Conservation (phyloP, 2,797 vertebrate species). For the Lepus townsendii region DNA sequence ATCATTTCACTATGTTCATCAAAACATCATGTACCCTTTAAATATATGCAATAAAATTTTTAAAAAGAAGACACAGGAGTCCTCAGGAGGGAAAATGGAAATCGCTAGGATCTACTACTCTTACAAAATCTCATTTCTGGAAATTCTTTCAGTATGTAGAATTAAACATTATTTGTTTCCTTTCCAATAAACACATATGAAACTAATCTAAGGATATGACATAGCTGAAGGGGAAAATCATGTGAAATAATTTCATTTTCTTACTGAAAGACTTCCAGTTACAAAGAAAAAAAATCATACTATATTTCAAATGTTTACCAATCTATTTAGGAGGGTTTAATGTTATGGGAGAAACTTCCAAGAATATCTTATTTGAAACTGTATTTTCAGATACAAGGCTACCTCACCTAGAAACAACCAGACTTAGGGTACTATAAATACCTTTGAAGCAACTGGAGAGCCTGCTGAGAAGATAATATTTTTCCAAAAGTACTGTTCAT, state of each 20-base stretch:
- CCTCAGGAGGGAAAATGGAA: neutral
- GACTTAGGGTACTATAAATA: constrained; percentile 75
- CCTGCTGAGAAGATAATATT: constrained; percentile 90
- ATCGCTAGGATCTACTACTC: neutral
- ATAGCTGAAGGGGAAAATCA: neutral
- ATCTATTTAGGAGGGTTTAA: constrained; percentile 20
- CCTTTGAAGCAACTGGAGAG: constrained; percentile 91
- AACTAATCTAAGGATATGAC: constrained; percentile 37
- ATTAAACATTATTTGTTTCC: constrained; percentile 53
- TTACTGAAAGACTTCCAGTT: constrained; percentile 25
- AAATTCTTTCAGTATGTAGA: constrained; percentile 19
- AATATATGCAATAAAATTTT: neutral
- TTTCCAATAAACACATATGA: constrained; percentile 34
- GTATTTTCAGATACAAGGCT: constrained; percentile 41
- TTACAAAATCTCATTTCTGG: constrained; percentile 15
- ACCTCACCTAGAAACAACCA: neutral
- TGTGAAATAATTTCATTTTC: constrained; percentile 42
- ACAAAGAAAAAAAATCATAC: constrained; percentile 33
- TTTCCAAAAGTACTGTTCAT: constrained; percentile 90
- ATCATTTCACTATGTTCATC: neutral
- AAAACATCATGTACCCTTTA: neutral
- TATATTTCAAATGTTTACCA: constrained; percentile 44
- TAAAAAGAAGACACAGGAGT: neutral
- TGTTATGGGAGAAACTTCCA: neutral
- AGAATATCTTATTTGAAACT: constrained; percentile 50